Conservation (phyloP, 2,797 vertebrate genomes). For the Adelosebastes latens region DNA sequence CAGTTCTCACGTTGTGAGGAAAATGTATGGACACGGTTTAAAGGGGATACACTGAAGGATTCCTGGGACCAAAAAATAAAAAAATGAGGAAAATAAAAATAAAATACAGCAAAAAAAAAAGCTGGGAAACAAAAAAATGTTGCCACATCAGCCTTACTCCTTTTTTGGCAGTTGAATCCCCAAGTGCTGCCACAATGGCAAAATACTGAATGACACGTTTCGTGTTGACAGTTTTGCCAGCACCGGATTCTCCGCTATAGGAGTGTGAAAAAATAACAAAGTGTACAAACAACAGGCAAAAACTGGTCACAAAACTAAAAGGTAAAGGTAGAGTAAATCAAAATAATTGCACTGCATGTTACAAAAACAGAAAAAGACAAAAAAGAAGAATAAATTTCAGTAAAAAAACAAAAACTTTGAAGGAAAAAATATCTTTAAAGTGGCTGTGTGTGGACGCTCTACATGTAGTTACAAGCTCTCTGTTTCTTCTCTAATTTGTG, state of each 20-base stretch:
- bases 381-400: constrained; percentile 27
- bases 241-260: constrained; percentile 97
- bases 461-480: neutral
- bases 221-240: constrained; percentile 99
- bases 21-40: constrained; percentile 65
- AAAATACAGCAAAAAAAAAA: constrained; percentile 61
- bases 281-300: constrained; percentile 64
- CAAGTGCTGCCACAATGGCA: constrained; percentile 97
- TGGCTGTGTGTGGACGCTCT: constrained; percentile 2
- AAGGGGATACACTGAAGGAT: constrained; percentile 58
- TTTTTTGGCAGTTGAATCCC: constrained; percentile 93
- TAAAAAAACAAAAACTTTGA: constrained; percentile 21
- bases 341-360: constrained; percentile 26
- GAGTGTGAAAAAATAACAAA: constrained; percentile 74
- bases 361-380: constrained; percentile 10
- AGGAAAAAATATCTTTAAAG: neutral
- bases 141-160: constrained; percentile 89
- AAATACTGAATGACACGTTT: constrained; percentile 99
- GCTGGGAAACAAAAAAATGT: constrained; percentile 61
- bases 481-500: neutral
- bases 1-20: constrained; percentile 60
- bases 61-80: constrained; percentile 59
- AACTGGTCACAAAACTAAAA: constrained; percentile 48
- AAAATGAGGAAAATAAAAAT: constrained; percentile 47
- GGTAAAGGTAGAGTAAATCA: constrained; percentile 11